Evolutionary conservation across 1,140 invertebrate genomes (phyloP), one percentile per base, ranked within the genome.

Genomic region (Macrocentrus cingulum): DNA sequence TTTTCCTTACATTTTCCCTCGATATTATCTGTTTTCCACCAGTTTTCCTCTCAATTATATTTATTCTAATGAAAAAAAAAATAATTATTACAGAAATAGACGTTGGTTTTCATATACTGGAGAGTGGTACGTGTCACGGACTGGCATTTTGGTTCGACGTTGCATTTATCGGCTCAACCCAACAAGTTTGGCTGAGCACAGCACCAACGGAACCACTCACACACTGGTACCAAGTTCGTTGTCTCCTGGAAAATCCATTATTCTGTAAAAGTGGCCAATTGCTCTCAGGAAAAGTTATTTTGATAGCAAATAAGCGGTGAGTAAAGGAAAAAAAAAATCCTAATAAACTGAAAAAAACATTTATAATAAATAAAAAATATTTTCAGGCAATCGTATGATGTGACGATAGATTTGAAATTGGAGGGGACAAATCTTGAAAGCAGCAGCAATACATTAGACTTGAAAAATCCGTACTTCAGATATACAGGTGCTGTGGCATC

Each of bases 81-180:
- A 82, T 93, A 65, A 50, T 29, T 2, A 46, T 42, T 36, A 51
- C 63, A 86, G 90, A 96, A 76, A 95, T 99, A 70, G 95, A 97
- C 56, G 84, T 99, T 22, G 90, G 94, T 76, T 99, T 97, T 83
- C 90, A 91, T 67, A 85, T 97, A 60, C 82, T 93, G 64, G 92
- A 97, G 75, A 91, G 95, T 16, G 95, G 94, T 42, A 94, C 95
- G 56, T 91, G 98, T 60, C 97, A 99, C 73, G 97, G 97, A 6
- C 80, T 99, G 56, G 97, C 97, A 15, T 99, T 99, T 81, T 99
- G 97, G 97, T 99, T 99, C 80, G 97, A 99, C 82, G 97, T 99
- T n/a, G 91, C 96, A 45, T 99, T 99, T 81, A 87, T 93, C 48
- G 97, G 97, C 20, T 88, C 87, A 52, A 88, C 86, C 59, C 89